phyloP scores from a whole-genome alignment of 1,140 invertebrate genomes.

The Physella acuta region DNA sequence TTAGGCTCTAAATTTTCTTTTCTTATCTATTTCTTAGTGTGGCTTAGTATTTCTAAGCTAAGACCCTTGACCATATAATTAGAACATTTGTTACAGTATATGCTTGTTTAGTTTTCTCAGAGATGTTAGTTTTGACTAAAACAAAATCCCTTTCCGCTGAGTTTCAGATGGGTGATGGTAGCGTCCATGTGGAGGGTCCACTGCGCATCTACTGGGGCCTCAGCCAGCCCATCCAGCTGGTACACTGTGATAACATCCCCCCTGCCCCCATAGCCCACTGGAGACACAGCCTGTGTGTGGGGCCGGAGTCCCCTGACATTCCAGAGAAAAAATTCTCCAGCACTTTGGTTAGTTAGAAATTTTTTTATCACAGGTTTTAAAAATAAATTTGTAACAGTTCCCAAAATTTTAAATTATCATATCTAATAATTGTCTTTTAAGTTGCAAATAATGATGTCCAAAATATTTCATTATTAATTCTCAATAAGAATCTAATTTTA shows the following conservation, averaged over 20 bases:
- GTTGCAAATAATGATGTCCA: too few species aligned
- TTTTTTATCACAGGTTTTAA: too few species aligned
- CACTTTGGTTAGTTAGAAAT: background rate
- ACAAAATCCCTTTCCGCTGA: background rate
- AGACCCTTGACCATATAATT: background rate
- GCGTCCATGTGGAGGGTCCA: conserved; percentile 77
- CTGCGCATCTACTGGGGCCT: conserved; percentile 84
- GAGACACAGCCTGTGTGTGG: conserved; percentile 39
- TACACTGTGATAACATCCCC: conserved; percentile 78
- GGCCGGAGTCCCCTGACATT: conserved; percentile 6
- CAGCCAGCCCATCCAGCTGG: conserved; percentile 78
- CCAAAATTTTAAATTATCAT: too few species aligned
- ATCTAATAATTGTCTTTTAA: too few species aligned
- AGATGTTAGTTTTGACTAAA: too few species aligned
- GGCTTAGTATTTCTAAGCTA: background rate
- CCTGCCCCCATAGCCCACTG: conserved; percentile 35
- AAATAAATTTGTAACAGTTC: too few species aligned
- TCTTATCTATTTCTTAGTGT: too few species aligned
- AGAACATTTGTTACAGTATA: background rate
- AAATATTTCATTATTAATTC: too few species aligned
- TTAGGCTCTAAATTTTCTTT: too few species aligned
- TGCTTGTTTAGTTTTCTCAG: background rate
- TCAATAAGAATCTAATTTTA: too few species aligned
- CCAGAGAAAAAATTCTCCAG: conserved; percentile 12
- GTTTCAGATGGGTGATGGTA: conserved; percentile 62